Evolutionary conservation across 2,797 vertebrate species (phyloP).

Genomic region (Notoglanidium macrostoma): DNA sequence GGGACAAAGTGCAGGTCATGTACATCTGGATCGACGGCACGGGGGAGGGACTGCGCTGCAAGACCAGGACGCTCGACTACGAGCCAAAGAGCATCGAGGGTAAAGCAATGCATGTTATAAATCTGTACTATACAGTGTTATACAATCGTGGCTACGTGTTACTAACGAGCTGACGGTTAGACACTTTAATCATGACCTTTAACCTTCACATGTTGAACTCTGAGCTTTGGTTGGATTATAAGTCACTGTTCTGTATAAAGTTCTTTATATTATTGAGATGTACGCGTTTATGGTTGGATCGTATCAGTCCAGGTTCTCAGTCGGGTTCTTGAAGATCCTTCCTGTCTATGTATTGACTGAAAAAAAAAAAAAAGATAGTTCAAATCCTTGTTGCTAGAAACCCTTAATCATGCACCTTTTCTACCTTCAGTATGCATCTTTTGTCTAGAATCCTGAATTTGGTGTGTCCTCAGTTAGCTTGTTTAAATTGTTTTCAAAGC

Average conservation of each 20-base stretch:
- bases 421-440: neutral
- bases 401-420: too few relatives aligned
- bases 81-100: slow-evolving; percentile 94
- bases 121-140: too few relatives aligned
- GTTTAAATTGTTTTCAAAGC: neutral
- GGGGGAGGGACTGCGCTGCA: slow-evolving; percentile 92
- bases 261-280: neutral
- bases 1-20: slow-evolving; percentile 92
- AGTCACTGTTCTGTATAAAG: neutral
- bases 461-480: neutral
- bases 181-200: neutral
- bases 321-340: neutral
- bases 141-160: neutral
- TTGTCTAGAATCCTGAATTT: neutral
- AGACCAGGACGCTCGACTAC: slow-evolving; percentile 89
- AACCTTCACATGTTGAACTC: neutral
- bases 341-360: neutral
- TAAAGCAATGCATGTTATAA: slow-evolving; percentile 58
- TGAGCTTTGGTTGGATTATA: neutral
- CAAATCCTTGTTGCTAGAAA: neutral
- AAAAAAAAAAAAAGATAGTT: neutral
- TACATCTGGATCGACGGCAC: slow-evolving; percentile 98
- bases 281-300: too few relatives aligned
- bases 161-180: neutral
- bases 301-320: neutral